A percentile compares a stretch with the other conserved stretches of the same genome.
Evolutionary conservation across 2,797 vertebrate species (phyloP).

Genomic region (Lycodopsis pacificus): DNA sequence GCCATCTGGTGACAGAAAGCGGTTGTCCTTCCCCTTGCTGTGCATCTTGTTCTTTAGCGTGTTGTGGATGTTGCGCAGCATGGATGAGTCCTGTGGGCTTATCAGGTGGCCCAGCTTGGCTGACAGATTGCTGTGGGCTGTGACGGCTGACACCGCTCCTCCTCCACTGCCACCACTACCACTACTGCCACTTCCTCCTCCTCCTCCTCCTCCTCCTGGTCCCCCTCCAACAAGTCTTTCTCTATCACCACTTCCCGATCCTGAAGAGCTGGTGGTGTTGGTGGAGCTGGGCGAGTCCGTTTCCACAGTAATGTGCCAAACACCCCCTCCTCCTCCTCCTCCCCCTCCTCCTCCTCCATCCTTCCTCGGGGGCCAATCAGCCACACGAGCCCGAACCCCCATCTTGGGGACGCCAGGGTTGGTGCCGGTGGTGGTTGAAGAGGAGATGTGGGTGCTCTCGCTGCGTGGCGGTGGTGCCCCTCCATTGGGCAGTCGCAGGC

Average conservation of each 20-base stretch:
- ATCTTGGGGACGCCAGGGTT: slow-evolving; percentile 98
- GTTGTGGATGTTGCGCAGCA: slow-evolving; percentile 98
- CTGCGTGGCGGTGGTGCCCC: slow-evolving; percentile 94
- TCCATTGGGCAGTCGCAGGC: slow-evolving; percentile 95
- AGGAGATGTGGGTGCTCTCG: slow-evolving; percentile 86
- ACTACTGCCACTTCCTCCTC: slow-evolving; percentile 24
- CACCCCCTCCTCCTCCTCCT: slow-evolving; percentile 66
- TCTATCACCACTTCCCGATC: slow-evolving; percentile 79
- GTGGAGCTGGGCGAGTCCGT: slow-evolving; percentile 84
- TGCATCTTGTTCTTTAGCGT: slow-evolving; percentile 96
- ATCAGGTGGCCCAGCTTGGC: slow-evolving; percentile 95
- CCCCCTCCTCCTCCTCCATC: slow-evolving; percentile 82
- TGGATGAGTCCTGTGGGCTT: slow-evolving; percentile 95
- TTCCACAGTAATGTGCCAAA: slow-evolving; percentile 89
- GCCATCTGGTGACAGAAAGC: slow-evolving; percentile 95
- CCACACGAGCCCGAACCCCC: slow-evolving; percentile 97
- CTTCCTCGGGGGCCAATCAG: slow-evolving; percentile 98
- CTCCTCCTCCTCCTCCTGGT: slow-evolving; percentile 39
- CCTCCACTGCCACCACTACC: slow-evolving; percentile 49
- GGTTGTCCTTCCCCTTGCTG: slow-evolving; percentile 91
- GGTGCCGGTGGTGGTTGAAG: slow-evolving; percentile 79
- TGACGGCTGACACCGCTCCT: slow-evolving; percentile 74
- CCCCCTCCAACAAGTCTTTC: slow-evolving; percentile 69
- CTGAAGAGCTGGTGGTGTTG: slow-evolving; percentile 79
- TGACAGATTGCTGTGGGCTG: slow-evolving; percentile 95